phyloP scores from a whole-genome alignment of 2,888 invertebrate species.

The Leucophenga montana region DNA sequence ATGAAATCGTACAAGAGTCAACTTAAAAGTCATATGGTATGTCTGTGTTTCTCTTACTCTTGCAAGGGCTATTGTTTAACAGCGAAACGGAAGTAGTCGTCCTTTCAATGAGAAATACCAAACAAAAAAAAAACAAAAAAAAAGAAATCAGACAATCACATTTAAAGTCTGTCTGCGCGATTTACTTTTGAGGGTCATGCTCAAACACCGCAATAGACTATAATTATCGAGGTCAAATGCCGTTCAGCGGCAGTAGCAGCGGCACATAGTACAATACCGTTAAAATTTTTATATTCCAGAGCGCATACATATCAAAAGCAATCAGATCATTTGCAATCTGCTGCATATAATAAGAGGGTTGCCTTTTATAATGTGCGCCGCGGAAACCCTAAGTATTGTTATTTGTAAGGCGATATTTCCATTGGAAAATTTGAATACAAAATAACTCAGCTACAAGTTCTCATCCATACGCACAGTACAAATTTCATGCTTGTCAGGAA shows the following conservation, averaged over 20 bases:
- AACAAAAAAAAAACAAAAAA: conserved; percentile 8
- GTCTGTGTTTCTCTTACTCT: not conserved
- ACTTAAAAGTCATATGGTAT: conserved; percentile 40
- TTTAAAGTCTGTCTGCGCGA: conserved; percentile 11
- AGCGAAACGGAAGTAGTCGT: conserved; percentile 48
- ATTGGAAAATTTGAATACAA: too few species aligned
- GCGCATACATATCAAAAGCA: not conserved
- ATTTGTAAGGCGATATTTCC: too few species aligned
- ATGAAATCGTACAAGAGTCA: conserved; percentile 50
- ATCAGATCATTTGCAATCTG: conserved; percentile 8
- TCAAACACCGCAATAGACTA: conserved; percentile 32
- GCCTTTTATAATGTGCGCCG: too few species aligned
- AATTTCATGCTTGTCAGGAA: too few species aligned
- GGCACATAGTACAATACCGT: conserved; percentile 42
- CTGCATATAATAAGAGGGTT: too few species aligned
- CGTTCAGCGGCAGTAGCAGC: too few species aligned
- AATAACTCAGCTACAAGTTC: too few species aligned
- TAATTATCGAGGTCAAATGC: conserved; percentile 64
- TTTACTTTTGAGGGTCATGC: conserved; percentile 13
- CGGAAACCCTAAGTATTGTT: too few species aligned
- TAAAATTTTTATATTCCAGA: conserved; percentile 20
- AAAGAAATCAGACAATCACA: not conserved
- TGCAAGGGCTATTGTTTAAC: conserved; percentile 6
- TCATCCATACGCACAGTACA: too few species aligned
- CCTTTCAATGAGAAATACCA: not conserved